phyloP scores from a whole-genome alignment of 2,797 vertebrate species.

The Harpagifer antarcticus region DNA sequence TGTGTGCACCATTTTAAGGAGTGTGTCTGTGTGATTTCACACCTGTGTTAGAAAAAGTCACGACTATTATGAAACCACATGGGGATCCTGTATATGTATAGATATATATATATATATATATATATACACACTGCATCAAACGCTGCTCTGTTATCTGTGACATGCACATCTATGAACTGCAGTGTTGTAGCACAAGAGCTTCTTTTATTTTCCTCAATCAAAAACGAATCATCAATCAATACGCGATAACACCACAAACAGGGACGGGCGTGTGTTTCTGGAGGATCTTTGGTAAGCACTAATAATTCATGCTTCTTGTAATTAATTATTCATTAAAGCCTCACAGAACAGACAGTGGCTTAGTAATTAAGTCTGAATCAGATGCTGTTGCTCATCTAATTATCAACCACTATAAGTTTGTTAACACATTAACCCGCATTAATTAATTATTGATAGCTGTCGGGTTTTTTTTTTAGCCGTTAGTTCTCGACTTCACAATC shows the following conservation, averaged over 20 bases:
- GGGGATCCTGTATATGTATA: not conserved
- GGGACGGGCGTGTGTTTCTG: constrained; percentile 57
- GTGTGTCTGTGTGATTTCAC: constrained; percentile 13
- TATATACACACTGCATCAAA: constrained; percentile 13
- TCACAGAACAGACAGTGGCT: constrained; percentile 78
- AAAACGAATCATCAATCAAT: constrained; percentile 66
- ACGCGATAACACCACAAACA: constrained; percentile 46
- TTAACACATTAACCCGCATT: constrained; percentile 83
- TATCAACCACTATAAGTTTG: constrained; percentile 82
- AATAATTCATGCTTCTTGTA: constrained; percentile 78
- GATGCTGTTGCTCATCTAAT: constrained; percentile 82
- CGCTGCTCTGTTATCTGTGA: constrained; percentile 23
- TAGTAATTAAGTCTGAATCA: constrained; percentile 82
- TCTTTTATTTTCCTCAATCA: constrained; percentile 50
- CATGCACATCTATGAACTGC: constrained; percentile 18
- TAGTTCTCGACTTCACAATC: constrained; percentile 40
- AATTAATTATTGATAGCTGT: constrained; percentile 80
- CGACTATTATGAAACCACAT: constrained; percentile 8
- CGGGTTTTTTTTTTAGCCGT: constrained; percentile 43
- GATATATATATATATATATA: no score
- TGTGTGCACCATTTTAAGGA: not conserved
- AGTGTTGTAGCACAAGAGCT: constrained; percentile 12
- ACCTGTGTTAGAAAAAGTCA: constrained; percentile 10
- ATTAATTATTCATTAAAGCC: constrained; percentile 82
- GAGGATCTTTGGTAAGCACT: constrained; percentile 72